These are phyloP conservation scores for Digitonthophagus gazella DNA, from an alignment of 2,888 invertebrate genomes.

Conservation along the genomic window DNA sequence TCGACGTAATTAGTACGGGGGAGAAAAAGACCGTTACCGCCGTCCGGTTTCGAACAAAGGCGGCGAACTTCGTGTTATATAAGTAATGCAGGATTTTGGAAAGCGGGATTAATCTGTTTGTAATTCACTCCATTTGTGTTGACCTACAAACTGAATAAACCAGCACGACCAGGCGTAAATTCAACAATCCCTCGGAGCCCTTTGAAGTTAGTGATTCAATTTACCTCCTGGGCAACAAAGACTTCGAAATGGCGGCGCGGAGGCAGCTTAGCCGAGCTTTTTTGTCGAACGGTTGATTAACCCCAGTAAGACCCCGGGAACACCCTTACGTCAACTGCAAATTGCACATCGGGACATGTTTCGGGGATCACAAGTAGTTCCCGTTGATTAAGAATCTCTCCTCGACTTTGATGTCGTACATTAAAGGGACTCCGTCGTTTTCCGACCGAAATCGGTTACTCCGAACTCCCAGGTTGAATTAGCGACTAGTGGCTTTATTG, in stretches of 20 bases:
- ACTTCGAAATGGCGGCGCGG: neutral
- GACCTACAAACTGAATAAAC: constrained; percentile 18
- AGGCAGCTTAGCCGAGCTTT: neutral
- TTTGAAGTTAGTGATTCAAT: constrained; percentile 15
- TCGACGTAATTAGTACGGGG: too few relatives aligned
- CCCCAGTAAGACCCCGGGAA: neutral
- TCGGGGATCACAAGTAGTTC: constrained; percentile 1
- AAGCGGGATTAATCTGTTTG: constrained; percentile 12
- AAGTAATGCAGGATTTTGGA: neutral
- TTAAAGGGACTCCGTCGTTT: constrained; percentile 5
- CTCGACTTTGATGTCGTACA: neutral
- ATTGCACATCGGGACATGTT: neutral
- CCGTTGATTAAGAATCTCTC: constrained; percentile 8
- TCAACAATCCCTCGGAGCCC: constrained; percentile 14
- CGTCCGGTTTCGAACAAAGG: too few relatives aligned
- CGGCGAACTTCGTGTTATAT: neutral
- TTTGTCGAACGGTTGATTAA: neutral
- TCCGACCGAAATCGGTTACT: neutral
- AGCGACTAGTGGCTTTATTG: neutral
- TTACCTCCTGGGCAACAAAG: constrained; percentile 14
- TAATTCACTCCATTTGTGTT: constrained; percentile 13
- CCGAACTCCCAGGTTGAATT: neutral
- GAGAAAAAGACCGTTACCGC: too few relatives aligned
- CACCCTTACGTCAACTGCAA: neutral
- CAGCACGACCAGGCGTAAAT: constrained; percentile 14